Base-by-base conservation (phyloP, 2,113 vertebrate species). In the Scopus umbretta region DNA sequence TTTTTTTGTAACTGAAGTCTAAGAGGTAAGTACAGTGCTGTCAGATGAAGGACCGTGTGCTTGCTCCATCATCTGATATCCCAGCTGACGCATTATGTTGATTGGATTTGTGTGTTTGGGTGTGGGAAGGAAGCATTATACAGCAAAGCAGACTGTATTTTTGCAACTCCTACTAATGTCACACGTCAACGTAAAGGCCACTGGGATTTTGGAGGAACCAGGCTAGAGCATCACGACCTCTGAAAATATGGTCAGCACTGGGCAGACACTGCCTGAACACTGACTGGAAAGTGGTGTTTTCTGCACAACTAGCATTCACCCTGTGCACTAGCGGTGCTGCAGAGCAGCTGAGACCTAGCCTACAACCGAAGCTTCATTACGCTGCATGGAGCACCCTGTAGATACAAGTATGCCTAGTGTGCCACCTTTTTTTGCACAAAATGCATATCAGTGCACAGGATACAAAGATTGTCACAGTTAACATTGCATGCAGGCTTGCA, bases 401-500 rank as follows among this genome's bases (percentile, higher is more conserved):
- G 43, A 11, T 52, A 50, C 22, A 58, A 52, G 23, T 16, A 5
- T 38, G 34, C 7, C 27, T 42, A 47, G 32, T 0, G 1, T 56
- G 55, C 11, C 36, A n/a, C 7, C 6, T 19, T 43, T 43, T 53
- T 29, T 34, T 27, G 2, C 36, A n/a, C 9, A 61, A 70, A 85
- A 53, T 10, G 2, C 5, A 7, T 9, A 1, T 6, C 38, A 34
- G 6, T 15, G 7, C 6, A 3, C 32, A 65, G 66, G 20, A 29
- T 19, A 8, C 36, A 71, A 49, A 80, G 42, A 15, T 0, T 47
- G 16, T 59, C 29, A 9, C 47, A 5, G 14, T 55, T 53, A 82
- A 58, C 4, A 3, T 1, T 30, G 29, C 0, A 0, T 2, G 22
- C 19, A 52, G 13, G 29, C 19, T 79, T 34, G 20, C 11, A 21